These are phyloP conservation scores for Prunella fulvescens DNA, from an alignment of 2,113 vertebrate species.

Conservation along the genomic window DNA sequence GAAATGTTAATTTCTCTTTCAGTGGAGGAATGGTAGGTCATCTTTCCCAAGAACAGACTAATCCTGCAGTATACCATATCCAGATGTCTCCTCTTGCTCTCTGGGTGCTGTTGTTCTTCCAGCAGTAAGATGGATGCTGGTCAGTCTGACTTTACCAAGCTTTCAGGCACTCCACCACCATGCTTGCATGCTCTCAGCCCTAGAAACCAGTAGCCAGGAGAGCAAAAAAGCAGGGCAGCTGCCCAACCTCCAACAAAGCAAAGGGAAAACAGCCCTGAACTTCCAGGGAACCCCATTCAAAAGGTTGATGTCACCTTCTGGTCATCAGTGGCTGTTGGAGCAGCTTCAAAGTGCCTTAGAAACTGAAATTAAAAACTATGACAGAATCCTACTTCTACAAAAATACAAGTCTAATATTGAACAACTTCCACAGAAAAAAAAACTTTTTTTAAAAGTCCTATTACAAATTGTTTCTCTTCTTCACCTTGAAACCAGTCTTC, in stretches of 20 bases:
- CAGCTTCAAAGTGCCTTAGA: neutral
- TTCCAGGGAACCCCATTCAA: neutral
- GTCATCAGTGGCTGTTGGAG: neutral
- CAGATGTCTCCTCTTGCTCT: neutral
- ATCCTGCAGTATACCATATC: neutral
- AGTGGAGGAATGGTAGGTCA: neutral
- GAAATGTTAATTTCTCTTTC: neutral
- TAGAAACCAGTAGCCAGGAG: neutral
- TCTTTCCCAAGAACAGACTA: neutral
- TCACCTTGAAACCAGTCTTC: neutral
- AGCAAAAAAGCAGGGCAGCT: neutral
- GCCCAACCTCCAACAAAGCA: neutral
- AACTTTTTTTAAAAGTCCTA: neutral
- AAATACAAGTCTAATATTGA: neutral
- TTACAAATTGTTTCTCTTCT: neutral
- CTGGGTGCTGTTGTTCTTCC: neutral
- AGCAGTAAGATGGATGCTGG: neutral
- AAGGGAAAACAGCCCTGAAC: neutral
- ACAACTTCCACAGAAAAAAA: neutral
- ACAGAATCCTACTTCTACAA: neutral
- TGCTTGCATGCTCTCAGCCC: fast-evolving
- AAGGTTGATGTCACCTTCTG: neutral
- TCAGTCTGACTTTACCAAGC: neutral
- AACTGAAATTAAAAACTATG: neutral
- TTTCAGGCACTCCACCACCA: neutral